These are phyloP conservation scores for Rhinella marina DNA, from an alignment of 2,797 vertebrate genomes.

Conservation along the genomic window DNA sequence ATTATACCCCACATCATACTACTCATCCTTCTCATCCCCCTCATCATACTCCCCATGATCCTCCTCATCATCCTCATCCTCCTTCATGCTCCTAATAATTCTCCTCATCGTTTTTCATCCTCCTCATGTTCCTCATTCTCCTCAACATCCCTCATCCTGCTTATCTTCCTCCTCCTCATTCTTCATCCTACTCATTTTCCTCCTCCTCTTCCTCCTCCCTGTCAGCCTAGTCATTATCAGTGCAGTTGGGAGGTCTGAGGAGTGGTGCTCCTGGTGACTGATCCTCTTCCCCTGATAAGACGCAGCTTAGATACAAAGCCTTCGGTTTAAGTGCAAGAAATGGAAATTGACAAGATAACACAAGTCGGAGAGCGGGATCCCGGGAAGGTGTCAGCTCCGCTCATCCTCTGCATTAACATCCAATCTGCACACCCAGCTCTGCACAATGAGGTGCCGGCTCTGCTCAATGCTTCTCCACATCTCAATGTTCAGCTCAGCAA, in stretches of 20 bases:
- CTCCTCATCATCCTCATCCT: neutral
- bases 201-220: no score
- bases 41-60: no score
- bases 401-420: conserved; percentile 79
- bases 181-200: neutral
- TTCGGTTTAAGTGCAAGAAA: conserved; percentile 79
- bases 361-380: conserved; percentile 74
- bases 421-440: conserved; percentile 82
- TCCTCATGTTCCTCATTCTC: neutral
- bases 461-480: conserved; percentile 76
- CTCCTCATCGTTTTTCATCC: no score
- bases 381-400: conserved; percentile 72
- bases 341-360: conserved; percentile 83
- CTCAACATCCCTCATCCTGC: neutral
- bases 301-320: conserved; percentile 80
- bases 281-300: conserved; percentile 74
- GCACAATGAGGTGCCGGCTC: conserved; percentile 71
- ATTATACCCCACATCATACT: no score
- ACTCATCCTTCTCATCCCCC: no score
- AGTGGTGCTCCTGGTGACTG: conserved; percentile 73
- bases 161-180: neutral
- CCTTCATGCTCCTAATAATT: no score
- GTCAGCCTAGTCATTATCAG: conserved; percentile 20
- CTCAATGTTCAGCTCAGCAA: conserved; percentile 72
- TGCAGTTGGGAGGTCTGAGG: neutral